phyloP scores from a whole-genome alignment of 1,140 invertebrate genomes.

The Druon quercuslanigerum region DNA sequence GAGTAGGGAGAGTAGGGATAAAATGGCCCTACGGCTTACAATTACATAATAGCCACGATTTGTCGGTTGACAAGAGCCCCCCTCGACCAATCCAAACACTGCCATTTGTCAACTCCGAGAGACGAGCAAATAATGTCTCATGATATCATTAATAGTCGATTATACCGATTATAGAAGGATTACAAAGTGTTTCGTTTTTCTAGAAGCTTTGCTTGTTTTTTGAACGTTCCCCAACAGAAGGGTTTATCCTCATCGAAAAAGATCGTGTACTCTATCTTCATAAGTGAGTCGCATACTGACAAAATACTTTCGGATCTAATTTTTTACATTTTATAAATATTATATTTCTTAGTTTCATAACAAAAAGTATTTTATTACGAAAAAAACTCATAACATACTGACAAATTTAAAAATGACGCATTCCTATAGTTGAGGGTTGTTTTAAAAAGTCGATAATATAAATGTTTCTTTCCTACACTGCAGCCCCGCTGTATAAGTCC shows the following conservation, averaged over 20 bases:
- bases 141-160: conserved; percentile 24
- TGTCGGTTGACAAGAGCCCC: conserved; percentile 40
- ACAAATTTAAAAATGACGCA: too few species aligned
- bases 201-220: conserved; percentile 19
- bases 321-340: too few species aligned
- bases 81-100: conserved; percentile 19
- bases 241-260: background rate
- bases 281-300: too few species aligned
- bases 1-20: background rate
- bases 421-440: too few species aligned
- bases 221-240: background rate
- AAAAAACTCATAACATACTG: too few species aligned
- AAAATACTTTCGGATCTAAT: too few species aligned
- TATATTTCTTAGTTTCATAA: too few species aligned
- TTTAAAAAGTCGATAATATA: too few species aligned
- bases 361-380: too few species aligned
- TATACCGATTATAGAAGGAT: conserved; percentile 21
- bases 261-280: conserved; percentile 18
- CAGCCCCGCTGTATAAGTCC: too few species aligned
- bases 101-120: background rate
- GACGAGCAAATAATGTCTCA: conserved; percentile 18
- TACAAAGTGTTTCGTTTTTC: background rate
- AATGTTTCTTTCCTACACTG: too few species aligned
- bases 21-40: conserved; percentile 32
- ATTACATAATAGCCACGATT: conserved; percentile 47